Evolutionary conservation across 2,113 vertebrate genomes (phyloP).

Genomic region (Chaetodon auriga): DNA sequence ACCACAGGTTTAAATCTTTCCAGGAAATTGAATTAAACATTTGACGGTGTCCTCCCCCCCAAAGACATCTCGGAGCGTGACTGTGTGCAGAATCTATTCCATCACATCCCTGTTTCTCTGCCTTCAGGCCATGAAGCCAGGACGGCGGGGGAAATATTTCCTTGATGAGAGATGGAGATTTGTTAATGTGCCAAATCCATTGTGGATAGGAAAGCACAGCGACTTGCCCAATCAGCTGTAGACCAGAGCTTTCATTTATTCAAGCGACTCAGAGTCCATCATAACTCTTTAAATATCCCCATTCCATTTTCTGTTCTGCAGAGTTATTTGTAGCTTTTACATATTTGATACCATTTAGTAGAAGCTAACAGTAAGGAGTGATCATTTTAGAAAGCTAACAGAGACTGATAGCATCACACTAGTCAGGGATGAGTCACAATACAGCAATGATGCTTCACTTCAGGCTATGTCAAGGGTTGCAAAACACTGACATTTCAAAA

Average conservation of each 20-base stretch:
- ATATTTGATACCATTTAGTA: background rate
- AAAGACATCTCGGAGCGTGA: background rate
- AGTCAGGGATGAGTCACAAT: background rate
- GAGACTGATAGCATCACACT: background rate
- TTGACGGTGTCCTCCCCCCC: background rate
- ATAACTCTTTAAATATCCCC: background rate
- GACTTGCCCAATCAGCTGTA: background rate
- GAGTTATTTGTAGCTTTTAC: background rate
- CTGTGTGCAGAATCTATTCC: constrained; percentile 20
- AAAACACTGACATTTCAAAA: constrained; percentile 44
- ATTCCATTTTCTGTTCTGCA: background rate
- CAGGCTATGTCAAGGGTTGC: constrained; percentile 18
- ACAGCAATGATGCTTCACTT: constrained; percentile 7
- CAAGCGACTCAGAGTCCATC: background rate
- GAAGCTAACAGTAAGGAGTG: background rate
- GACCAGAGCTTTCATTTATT: background rate
- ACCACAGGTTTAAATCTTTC: constrained; percentile 4
- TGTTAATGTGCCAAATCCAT: background rate
- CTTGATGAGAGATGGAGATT: constrained; percentile 1
- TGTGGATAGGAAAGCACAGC: background rate
- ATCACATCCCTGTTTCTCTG: constrained; percentile 17
- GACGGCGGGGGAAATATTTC: constrained; percentile 16
- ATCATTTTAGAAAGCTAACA: constrained; percentile 2
- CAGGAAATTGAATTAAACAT: constrained; percentile 29
- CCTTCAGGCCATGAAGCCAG: background rate